Conservation (phyloP, 2,113 vertebrate genomes). For the Lepus timidus region DNA sequence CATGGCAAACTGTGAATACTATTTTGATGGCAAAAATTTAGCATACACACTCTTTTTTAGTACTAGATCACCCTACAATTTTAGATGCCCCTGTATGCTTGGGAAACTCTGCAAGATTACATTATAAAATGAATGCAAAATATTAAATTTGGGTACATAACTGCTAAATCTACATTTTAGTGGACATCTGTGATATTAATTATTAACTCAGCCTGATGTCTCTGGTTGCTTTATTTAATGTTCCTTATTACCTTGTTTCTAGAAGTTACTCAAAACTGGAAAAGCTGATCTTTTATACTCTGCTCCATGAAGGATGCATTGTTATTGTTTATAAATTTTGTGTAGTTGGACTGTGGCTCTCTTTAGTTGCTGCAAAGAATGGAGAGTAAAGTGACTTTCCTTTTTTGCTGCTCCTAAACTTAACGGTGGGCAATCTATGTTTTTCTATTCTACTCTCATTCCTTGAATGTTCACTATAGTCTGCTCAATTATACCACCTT, state of each 20-base stretch:
- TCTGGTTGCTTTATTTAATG: conserved; percentile 16
- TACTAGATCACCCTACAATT: not conserved
- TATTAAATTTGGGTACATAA: not conserved
- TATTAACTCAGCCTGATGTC: not conserved
- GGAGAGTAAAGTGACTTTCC: not conserved
- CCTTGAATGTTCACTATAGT: not conserved
- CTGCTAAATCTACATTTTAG: not conserved
- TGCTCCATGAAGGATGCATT: not conserved
- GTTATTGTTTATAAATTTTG: not conserved
- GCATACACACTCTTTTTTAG: not conserved
- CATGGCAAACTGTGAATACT: not conserved
- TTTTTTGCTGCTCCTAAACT: not conserved
- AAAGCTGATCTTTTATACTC: not conserved
- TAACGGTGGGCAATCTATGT: not conserved
- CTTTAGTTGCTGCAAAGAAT: not conserved
- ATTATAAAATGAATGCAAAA: not conserved
- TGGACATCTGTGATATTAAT: not conserved
- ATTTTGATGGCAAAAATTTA: conserved; percentile 39
- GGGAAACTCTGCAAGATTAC: not conserved
- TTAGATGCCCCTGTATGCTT: not conserved
- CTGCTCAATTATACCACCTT: not conserved
- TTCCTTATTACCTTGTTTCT: not conserved
- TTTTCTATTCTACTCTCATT: conserved; percentile 15
- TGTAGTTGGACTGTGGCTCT: not conserved
- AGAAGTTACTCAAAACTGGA: not conserved